Conservation (phyloP, 2,797 vertebrate genomes). For the Siniperca scherzeri region DNA sequence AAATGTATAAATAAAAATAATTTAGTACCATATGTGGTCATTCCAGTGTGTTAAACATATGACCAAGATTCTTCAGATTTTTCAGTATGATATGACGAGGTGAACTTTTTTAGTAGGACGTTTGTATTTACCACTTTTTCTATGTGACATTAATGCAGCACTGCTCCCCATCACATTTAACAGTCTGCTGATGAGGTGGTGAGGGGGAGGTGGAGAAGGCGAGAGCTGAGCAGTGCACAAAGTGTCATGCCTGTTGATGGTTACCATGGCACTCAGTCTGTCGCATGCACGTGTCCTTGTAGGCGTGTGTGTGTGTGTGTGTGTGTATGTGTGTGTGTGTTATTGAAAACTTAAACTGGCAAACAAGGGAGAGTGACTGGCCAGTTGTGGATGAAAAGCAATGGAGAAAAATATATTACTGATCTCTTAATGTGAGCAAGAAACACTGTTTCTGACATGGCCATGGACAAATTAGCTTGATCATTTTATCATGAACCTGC, state of each 20-base stretch:
- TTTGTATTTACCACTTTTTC: conserved; percentile 17
- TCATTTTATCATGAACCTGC: neutral
- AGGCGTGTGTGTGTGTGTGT: conserved; percentile 10
- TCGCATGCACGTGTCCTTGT: conserved; percentile 68
- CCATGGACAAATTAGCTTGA: neutral
- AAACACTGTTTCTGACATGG: neutral
- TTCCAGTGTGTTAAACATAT: neutral
- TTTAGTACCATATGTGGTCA: no score
- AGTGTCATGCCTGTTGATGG: conserved; percentile 74
- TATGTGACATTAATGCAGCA: neutral
- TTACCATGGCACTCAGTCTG: conserved; percentile 81
- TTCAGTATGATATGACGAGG: neutral
- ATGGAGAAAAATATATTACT: neutral
- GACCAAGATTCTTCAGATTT: neutral
- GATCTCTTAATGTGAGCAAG: neutral
- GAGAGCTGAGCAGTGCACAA: conserved; percentile 73
- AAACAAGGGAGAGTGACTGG: neutral
- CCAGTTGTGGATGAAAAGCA: neutral
- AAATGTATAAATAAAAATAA: neutral
- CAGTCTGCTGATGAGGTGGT: conserved; percentile 61
- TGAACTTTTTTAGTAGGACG: neutral
- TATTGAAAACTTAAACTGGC: neutral
- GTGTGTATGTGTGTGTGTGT: neutral
- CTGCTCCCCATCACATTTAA: conserved; percentile 39
- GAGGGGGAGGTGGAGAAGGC: conserved; percentile 68